Evolutionary conservation across 2,888 invertebrate genomes (phyloP).

Genomic region (Cephus rjabovi): DNA sequence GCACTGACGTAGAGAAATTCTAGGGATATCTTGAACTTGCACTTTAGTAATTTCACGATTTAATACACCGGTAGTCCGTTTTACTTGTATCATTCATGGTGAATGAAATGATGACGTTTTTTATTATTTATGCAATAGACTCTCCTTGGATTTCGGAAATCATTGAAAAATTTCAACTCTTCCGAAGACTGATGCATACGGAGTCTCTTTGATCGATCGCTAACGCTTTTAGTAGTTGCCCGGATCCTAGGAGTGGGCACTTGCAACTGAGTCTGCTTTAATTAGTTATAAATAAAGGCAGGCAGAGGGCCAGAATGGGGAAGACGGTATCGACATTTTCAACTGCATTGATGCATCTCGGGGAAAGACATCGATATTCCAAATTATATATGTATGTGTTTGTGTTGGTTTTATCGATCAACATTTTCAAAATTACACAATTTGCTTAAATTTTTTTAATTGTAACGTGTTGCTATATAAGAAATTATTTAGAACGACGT

Average conservation of each 20-base stretch:
- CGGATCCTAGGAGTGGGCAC: slow-evolving; percentile 38
- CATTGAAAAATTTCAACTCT: background rate
- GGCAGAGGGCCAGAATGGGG: slow-evolving; percentile 47
- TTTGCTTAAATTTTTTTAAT: background rate
- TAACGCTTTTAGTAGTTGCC: slow-evolving; percentile 37
- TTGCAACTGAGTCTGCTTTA: slow-evolving; percentile 48
- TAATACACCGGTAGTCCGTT: background rate
- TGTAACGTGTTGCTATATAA: background rate
- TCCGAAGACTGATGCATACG: background rate
- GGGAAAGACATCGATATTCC: background rate
- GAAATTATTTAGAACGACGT: background rate
- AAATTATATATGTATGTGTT: background rate
- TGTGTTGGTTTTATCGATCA: background rate
- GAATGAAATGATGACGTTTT: background rate
- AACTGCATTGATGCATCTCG: slow-evolving; percentile 17
- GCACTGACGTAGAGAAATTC: background rate
- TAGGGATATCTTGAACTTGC: background rate
- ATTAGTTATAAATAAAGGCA: slow-evolving; percentile 63
- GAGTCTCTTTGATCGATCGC: slow-evolving; percentile 18
- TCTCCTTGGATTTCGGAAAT: background rate
- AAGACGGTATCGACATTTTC: slow-evolving; percentile 39
- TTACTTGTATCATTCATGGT: background rate
- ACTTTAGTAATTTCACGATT: background rate
- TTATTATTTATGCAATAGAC: background rate
- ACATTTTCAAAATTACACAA: background rate